Conservation (phyloP, 2,113 vertebrate species). For the Grammomys surdaster region DNA sequence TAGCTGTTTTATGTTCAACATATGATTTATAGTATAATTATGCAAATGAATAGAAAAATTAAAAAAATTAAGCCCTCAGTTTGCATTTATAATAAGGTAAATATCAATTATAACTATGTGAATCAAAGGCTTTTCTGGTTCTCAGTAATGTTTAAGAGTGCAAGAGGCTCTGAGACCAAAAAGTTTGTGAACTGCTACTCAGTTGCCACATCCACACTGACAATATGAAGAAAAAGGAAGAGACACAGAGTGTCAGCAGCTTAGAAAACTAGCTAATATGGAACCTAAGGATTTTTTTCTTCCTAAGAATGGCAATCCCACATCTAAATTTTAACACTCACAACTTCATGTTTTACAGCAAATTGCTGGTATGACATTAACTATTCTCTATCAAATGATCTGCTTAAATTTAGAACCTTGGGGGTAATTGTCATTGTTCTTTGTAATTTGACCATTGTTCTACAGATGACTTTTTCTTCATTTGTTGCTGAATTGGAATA, state of each 20-base stretch:
- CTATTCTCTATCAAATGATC: slow-evolving; percentile 57
- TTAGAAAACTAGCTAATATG: slow-evolving; percentile 24
- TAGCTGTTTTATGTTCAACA: slow-evolving; percentile 10
- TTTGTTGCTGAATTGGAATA: slow-evolving; percentile 60
- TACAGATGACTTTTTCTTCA: slow-evolving; percentile 65
- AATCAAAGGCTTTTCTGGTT: slow-evolving; percentile 18
- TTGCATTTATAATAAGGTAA: slow-evolving; percentile 53
- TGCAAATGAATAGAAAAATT: slow-evolving; percentile 30
- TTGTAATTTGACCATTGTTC: slow-evolving; percentile 80
- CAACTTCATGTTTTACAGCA: slow-evolving; percentile 41
- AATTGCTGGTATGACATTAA: slow-evolving; percentile 49
- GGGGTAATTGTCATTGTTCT: slow-evolving; percentile 73
- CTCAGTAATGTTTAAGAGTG: slow-evolving; percentile 41
- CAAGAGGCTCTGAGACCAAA: slow-evolving; percentile 12
- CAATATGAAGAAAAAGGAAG: slow-evolving; percentile 3
- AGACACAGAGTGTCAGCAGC: background rate
- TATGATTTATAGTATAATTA: slow-evolving; percentile 40
- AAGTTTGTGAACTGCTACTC: background rate
- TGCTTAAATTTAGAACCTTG: slow-evolving; percentile 65
- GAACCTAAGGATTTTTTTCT: slow-evolving; percentile 10
- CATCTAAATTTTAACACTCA: slow-evolving; percentile 40
- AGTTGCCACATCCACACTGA: background rate
- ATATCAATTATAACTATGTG: slow-evolving; percentile 27
- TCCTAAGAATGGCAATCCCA: slow-evolving; percentile 13
- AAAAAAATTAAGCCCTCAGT: slow-evolving; percentile 21